Conservation (phyloP, 1,140 invertebrate species). For the Drosophila setifemur region DNA sequence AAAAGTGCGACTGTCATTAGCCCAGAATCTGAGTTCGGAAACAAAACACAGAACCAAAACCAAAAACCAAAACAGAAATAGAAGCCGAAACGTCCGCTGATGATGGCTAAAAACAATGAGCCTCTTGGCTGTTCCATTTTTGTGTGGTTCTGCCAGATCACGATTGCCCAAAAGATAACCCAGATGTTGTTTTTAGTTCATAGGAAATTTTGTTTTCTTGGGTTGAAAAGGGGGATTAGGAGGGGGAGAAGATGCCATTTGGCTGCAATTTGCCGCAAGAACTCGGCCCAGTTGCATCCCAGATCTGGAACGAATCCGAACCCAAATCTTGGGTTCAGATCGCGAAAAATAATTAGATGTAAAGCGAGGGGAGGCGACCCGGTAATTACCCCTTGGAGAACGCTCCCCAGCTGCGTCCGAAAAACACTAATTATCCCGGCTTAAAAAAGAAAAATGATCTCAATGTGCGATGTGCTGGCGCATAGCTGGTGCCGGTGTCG, state of each 20-base stretch:
- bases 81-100: conserved; percentile 24
- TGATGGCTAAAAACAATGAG: conserved; percentile 44
- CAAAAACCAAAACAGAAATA: no score
- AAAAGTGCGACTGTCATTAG: conserved; percentile 71
- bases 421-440: conserved; percentile 34
- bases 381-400: conserved; percentile 36
- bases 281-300: conserved; percentile 20
- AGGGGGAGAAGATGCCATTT: conserved; percentile 15
- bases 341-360: conserved; percentile 59
- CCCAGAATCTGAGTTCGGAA: conserved; percentile 51
- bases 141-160: conserved; percentile 57
- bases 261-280: conserved; percentile 41
- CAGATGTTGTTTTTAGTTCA: conserved; percentile 37
- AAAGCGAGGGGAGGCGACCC: not conserved
- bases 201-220: no score
- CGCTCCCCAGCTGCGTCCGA: conserved; percentile 36
- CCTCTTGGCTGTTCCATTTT: conserved; percentile 34
- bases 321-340: conserved; percentile 47
- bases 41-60: no score
- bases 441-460: conserved; percentile 43
- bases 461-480: no score
- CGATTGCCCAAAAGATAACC: conserved; percentile 64
- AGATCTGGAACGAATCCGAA: conserved; percentile 54
- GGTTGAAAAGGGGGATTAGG: conserved; percentile 1
- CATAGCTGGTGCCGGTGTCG: not conserved